Percentiles rank a stretch among this genome's conserved stretches.
These are phyloP conservation scores for Diceros bicornis DNA, from an alignment of 2,797 vertebrate genomes.

Conservation along the genomic window DNA sequence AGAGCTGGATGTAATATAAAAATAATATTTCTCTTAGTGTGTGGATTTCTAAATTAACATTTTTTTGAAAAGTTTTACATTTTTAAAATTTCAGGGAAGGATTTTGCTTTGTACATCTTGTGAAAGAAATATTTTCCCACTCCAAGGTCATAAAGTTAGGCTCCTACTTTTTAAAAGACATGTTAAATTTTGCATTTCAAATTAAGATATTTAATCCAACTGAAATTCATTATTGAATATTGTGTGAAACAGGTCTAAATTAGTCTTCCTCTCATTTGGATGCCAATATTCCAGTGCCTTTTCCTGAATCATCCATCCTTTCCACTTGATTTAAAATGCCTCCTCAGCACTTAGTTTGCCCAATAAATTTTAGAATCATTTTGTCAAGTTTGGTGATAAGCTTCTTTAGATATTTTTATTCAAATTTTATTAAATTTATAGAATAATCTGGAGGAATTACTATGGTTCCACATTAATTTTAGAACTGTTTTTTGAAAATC, in stretches of 20 bases:
- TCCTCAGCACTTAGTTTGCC: neutral
- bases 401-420: slow-evolving; percentile 7
- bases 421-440: neutral
- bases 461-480: neutral
- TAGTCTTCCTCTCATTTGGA: neutral
- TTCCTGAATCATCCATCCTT: neutral
- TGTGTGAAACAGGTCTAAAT: neutral
- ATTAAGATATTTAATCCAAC: slow-evolving; percentile 1
- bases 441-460: neutral
- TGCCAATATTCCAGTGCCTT: neutral
- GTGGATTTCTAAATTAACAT: neutral
- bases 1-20: neutral
- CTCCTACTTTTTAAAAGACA: neutral
- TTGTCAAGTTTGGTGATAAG: neutral
- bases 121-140: neutral
- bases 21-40: neutral
- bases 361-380: neutral
- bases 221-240: slow-evolving; percentile 1
- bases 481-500: neutral
- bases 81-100: neutral
- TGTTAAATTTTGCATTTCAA: neutral
- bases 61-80: neutral
- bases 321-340: slow-evolving; percentile 38
- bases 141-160: neutral
- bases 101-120: neutral